phyloP scores from a whole-genome alignment of 2,113 vertebrate genomes.

The Hassar affinis region DNA sequence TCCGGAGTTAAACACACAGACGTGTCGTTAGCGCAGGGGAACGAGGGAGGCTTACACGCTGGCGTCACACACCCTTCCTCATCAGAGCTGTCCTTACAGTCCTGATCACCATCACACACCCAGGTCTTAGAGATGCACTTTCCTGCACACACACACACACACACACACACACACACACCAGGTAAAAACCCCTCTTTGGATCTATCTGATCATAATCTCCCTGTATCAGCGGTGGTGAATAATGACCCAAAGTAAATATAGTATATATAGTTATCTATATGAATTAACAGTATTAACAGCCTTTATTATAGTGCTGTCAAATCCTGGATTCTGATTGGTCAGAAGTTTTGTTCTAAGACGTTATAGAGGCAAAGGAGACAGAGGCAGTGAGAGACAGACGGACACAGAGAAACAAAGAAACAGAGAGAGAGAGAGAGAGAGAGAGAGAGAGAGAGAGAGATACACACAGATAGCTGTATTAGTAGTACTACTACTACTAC shows the following conservation, averaged over 20 bases:
- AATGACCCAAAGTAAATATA: no score
- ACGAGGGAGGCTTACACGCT: constrained; percentile 81
- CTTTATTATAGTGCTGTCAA: no score
- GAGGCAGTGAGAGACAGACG: background rate
- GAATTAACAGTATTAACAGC: no score
- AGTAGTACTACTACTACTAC: no score
- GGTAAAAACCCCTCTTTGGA: background rate
- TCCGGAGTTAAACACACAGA: constrained; percentile 83
- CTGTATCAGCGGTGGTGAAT: no score
- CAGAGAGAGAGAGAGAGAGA: background rate
- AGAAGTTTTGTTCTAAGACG: no score
- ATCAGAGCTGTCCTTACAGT: constrained; percentile 87
- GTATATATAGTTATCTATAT: no score
- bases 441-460: background rate
- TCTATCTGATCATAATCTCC: background rate
- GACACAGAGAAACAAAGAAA: background rate
- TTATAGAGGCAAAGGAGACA: no score
- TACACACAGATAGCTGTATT: background rate
- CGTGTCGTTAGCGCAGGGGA: constrained; percentile 83
- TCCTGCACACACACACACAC: constrained; percentile 64
- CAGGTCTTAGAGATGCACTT: constrained; percentile 86
- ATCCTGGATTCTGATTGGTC: no score
- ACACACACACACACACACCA: constrained; percentile 30
- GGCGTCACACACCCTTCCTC: constrained; percentile 81
- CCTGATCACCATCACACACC: constrained; percentile 87